Evolutionary conservation across 2,888 invertebrate species (phyloP).

Genomic region (Pelosia muscerda): DNA sequence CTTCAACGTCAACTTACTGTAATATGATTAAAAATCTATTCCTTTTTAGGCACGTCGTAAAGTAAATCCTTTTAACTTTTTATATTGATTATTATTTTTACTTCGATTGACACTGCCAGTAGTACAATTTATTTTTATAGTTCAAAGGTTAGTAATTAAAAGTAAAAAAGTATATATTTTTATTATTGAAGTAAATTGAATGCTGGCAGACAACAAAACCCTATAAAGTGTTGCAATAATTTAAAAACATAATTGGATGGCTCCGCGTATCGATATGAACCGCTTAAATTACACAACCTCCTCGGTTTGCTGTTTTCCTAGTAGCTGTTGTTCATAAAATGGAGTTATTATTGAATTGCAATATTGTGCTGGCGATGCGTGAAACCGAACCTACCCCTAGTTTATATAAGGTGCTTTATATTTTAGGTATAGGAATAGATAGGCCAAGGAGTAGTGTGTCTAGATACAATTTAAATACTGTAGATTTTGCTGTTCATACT

Average conservation of each 20-base stretch:
- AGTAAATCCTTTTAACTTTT: no score
- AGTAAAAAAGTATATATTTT: background rate
- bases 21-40: no score
- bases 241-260: constrained; percentile 18
- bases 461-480: background rate
- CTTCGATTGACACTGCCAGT: no score
- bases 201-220: background rate
- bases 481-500: background rate
- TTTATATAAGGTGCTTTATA: no score
- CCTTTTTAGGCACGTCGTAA: no score
- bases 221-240: constrained; percentile 3
- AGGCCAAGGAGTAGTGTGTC: background rate
- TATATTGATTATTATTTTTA: no score
- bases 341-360: constrained; percentile 41
- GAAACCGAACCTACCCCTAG: no score
- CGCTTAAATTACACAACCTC: constrained; percentile 16
- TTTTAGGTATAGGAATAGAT: no score
- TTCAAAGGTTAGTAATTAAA: background rate
- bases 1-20: no score
- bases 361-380: constrained; percentile 27
- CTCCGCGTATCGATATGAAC: constrained; percentile 16
- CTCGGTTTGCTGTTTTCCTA: constrained; percentile 19
- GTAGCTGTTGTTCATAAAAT: constrained; percentile 34
- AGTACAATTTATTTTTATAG: no score
- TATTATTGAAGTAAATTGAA: constrained; percentile 6